phyloP scores from a whole-genome alignment of 2,888 invertebrate species.

The Theodoxus fluviatilis region DNA sequence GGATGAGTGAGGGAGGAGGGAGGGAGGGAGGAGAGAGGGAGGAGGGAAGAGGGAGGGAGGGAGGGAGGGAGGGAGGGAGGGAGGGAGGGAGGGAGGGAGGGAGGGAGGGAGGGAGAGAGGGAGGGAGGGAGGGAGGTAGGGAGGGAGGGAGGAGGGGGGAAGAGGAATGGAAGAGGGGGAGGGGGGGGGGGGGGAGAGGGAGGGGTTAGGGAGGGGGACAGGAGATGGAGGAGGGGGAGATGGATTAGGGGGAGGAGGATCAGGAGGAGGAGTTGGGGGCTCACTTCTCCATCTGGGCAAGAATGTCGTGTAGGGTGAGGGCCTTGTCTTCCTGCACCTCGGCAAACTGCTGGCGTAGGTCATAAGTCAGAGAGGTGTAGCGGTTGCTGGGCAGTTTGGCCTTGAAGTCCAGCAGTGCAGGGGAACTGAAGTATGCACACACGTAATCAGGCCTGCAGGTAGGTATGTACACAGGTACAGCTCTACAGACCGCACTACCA shows the following conservation, averaged over 20 bases:
- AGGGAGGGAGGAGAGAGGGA: too few species aligned
- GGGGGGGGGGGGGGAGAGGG: too few species aligned
- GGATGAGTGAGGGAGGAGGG: too few species aligned
- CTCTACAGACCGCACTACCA: too few species aligned
- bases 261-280: not conserved
- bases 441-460: too few species aligned
- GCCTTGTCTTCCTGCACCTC: slow-evolving; percentile 60
- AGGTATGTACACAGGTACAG: too few species aligned
- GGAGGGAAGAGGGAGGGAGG: not conserved
- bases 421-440: slow-evolving; percentile 56
- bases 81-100: not conserved
- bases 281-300: slow-evolving; percentile 62
- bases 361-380: slow-evolving; percentile 40
- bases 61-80: slow-evolving; percentile 12
- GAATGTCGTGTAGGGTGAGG: slow-evolving; percentile 56
- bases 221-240: too few species aligned
- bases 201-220: too few species aligned
- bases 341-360: slow-evolving; percentile 55
- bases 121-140: too few species aligned
- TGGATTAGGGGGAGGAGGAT: too few species aligned
- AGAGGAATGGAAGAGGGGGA: too few species aligned
- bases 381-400: slow-evolving; percentile 51
- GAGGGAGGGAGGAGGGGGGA: too few species aligned
- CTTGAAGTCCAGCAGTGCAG: slow-evolving; percentile 55
- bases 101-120: not conserved